Evolutionary conservation across 1,140 invertebrate genomes (phyloP).

Genomic region (Papilio aristodemus): DNA sequence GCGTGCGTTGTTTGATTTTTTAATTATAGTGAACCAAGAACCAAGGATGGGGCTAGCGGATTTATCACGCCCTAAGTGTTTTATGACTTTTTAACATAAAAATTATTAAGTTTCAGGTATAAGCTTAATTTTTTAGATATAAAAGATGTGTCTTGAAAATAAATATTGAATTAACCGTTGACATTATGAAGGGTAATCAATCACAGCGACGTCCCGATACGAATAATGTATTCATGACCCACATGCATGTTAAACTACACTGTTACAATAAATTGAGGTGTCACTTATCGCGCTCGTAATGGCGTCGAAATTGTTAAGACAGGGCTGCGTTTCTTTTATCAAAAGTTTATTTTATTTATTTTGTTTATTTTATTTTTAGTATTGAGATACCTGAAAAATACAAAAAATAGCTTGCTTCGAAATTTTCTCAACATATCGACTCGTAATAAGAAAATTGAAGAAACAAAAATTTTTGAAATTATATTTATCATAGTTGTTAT

Average conservation of each 20-base stretch:
- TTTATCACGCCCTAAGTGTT: conserved; percentile 53
- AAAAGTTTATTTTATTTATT: neutral
- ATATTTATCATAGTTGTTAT: too few relatives aligned
- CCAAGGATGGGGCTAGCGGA: conserved; percentile 64
- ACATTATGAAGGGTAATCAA: conserved; percentile 58
- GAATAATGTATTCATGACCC: conserved; percentile 56
- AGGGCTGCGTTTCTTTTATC: neutral
- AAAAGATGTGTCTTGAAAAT: conserved; percentile 35
- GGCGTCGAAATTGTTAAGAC: conserved; percentile 49
- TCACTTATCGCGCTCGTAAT: conserved; percentile 58
- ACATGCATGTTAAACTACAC: conserved; percentile 44
- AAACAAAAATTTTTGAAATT: too few relatives aligned
- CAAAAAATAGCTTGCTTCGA: neutral
- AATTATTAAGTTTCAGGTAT: neutral
- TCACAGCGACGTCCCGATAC: conserved; percentile 54
- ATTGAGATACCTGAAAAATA: too few relatives aligned
- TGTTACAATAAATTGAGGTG: conserved; percentile 64
- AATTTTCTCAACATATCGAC: neutral
- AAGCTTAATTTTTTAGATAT: conserved; percentile 23
- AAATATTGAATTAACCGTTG: conserved; percentile 64
- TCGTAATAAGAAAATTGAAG: neutral
- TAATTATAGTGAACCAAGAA: conserved; percentile 76
- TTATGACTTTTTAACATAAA: neutral
- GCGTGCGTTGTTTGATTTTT: conserved; percentile 73
- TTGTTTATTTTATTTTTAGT: neutral